Conservation (phyloP, 2,888 invertebrate species). For the Willowsia nigromaculata region DNA sequence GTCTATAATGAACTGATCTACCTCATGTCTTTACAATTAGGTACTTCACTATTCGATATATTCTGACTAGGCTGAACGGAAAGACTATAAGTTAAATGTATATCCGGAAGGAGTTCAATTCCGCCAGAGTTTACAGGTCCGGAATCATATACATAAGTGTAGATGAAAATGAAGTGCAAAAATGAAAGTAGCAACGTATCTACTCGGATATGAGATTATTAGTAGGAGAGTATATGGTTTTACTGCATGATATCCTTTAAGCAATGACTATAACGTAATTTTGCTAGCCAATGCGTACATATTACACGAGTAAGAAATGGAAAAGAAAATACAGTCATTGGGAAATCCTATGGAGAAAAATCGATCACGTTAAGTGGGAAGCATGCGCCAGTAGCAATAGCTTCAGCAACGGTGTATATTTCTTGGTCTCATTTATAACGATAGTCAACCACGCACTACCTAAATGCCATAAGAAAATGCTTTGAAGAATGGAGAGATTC, state of each 20-base stretch:
- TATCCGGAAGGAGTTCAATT: slow-evolving; percentile 28
- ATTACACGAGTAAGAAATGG: slow-evolving; percentile 13
- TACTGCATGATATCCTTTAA: not conserved
- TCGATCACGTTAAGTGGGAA: slow-evolving; percentile 61
- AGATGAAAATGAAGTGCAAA: no score
- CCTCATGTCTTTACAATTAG: slow-evolving; percentile 29
- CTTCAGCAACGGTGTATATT: not conserved
- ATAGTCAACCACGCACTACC: not conserved
- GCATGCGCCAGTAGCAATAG: slow-evolving; percentile 62
- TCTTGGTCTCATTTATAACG: slow-evolving; percentile 9
- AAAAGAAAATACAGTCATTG: slow-evolving; percentile 59
- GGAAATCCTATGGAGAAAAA: slow-evolving; percentile 66
- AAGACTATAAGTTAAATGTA: no score
- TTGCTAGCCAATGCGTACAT: not conserved
- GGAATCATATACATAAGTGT: not conserved
- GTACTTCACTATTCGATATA: not conserved
- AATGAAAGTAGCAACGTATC: no score
- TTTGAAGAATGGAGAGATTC: slow-evolving; percentile 46
- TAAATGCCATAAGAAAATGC: not conserved
- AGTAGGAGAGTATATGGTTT: not conserved
- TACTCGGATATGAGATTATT: no score
- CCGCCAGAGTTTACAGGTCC: not conserved
- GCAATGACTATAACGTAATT: not conserved
- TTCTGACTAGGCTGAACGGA: no score
- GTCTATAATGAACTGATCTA: slow-evolving; percentile 61